Base-by-base conservation (phyloP, 2,113 vertebrate genomes). In the Cheirogaleus medius region DNA sequence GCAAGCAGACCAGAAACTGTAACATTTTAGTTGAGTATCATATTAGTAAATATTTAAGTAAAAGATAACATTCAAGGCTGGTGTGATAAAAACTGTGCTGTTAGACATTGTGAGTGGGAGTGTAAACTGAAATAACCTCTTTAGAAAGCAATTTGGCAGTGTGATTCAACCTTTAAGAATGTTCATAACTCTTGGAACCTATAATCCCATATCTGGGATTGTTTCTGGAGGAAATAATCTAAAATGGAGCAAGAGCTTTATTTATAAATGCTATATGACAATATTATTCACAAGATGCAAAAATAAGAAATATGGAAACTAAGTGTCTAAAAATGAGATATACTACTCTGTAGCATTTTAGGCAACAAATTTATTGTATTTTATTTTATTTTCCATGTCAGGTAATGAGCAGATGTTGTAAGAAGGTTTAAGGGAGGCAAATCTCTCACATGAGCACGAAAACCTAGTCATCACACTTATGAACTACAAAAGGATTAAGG, bases 31-130 rank as follows among this genome's bases (percentile, higher is more conserved):
- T 56, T 87, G 64, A 14, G 69, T 81, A 82, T 81, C 84, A 20
- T 90, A 90, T 92, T 85, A 78, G 66, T 82, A 97, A 97, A 94
- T 94, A 95, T 95, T 95, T 94, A 89, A 56, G 21, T 92, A 87
- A 84, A 96, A 84, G 80, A 87, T 83, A 97, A 54, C 73, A 85
- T 63, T 94, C 77, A 93, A 83, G 20, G n/a, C 82, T 83, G 54
- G 18, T 91, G 63, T 93, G 78, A 87, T 95, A 49, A 96, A 87
- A 95, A 88, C n/a, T 29, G 66, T 77, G 68, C 87, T 95, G 27
- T n/a, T 13, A 96, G 85, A 94, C 39, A 9, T 63, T 71, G 13
- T 92, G 21, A 89, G 37, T 92, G 27, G 37, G 64, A 63, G 20
- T 83, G 60, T 81, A 77, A 96, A 92, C 64, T 90, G 74, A 95